Conservation (phyloP, 2,797 vertebrate genomes). For the Paguma larvata region DNA sequence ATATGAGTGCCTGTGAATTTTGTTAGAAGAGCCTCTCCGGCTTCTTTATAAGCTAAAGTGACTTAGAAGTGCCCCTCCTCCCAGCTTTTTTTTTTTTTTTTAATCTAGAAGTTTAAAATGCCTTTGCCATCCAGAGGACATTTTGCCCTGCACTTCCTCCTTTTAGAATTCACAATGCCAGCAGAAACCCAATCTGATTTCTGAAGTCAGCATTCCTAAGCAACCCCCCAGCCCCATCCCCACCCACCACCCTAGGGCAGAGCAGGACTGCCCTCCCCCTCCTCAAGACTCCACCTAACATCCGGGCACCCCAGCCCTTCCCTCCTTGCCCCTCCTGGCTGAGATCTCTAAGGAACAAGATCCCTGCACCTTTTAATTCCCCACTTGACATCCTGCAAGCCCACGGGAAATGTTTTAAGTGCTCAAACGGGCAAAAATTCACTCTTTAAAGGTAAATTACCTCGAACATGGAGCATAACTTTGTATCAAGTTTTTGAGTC, state of each 20-base stretch:
- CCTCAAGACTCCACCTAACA: not conserved
- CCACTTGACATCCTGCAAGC: not conserved
- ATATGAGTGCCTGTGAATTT: not conserved
- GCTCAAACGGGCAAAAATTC: not conserved
- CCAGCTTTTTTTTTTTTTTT: too few species aligned
- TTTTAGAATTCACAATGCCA: constrained; percentile 62
- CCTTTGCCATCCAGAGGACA: not conserved
- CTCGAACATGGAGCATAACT: not conserved
- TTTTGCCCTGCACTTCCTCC: constrained; percentile 57
- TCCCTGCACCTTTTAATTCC: not conserved
- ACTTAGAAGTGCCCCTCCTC: not conserved
- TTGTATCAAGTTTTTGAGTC: not conserved
- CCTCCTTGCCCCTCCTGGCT: not conserved
- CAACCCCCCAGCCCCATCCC: not conserved
- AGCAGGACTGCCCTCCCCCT: not conserved
- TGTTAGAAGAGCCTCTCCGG: not conserved
- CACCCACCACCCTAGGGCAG: not conserved
- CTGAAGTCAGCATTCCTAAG: constrained; percentile 60
- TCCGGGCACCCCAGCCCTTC: not conserved
- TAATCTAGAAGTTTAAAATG: not conserved
- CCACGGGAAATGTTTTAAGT: not conserved
- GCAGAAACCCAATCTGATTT: constrained; percentile 64
- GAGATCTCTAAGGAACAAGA: not conserved
- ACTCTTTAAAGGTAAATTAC: not conserved
- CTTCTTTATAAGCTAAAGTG: constrained; percentile 34